Evolutionary conservation across 2,113 vertebrate genomes (phyloP), one percentile per base, ranked within the genome.

Genomic region (Corynorhinus townsendii): DNA sequence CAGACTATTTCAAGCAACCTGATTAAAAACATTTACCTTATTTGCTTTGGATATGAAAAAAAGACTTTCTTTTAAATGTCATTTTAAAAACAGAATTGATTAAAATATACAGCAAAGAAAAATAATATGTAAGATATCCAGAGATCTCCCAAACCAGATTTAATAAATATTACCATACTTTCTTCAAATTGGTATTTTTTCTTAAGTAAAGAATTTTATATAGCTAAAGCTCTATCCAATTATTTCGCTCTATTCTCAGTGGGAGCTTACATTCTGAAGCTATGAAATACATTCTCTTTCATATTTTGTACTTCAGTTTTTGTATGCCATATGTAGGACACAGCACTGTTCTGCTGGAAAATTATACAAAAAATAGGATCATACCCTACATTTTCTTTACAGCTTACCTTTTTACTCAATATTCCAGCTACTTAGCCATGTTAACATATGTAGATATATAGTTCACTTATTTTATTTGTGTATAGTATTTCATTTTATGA

Each of bases 51-150:
- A 10, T 89, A 82, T 75, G 40, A 68, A 81, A 86, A 86, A 71
- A 72, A 47, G 3, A 2, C 12, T 91, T 40, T 89, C 47, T 86
- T 77, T 93, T 54, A 68, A 72, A 81, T 77, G 69, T 75, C 62
- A 64, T 81, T 92, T 93, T 69, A 68, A 96, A 81, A 14, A 87
- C 35, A 35, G 35, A 80, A 73, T 38, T 81, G 76, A 77, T 85
- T 87, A 66, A 92, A 89, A 96, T 90, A 84, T 49, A 81, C 16
- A 92, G 59, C 26, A 88, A 96, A 68, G 79, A 90, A 96, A 97
- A 95, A 89, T 89, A 86, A 66, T 24, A 30, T 49, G 40, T 75
- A 62, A 72, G 68, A 69, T 35, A 49, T 38, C 49, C 56, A 38
- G 28, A 11, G 49, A 90, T 56, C 52, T 77, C 72, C 69, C 59